Percentiles rank a stretch among this genome's conserved stretches.
phyloP scores from a whole-genome alignment of 2,113 vertebrate species.

The Rhabdomys dilectus region DNA sequence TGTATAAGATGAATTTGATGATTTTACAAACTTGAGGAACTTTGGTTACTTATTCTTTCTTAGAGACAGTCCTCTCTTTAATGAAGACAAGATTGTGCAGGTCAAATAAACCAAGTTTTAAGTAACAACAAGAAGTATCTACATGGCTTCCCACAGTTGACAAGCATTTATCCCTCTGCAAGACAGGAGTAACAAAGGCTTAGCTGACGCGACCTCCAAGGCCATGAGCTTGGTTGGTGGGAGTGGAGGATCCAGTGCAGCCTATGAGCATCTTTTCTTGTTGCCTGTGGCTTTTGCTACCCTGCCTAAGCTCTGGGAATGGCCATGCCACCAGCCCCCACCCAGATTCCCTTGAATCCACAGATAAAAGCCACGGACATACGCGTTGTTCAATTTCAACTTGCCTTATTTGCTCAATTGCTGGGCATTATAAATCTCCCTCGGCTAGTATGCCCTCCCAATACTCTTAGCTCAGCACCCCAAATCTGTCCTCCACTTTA shows the following conservation, averaged over 20 bases:
- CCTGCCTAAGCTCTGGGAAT: too few relatives aligned
- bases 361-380: too few relatives aligned
- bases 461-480: too few relatives aligned
- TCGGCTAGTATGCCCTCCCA: too few relatives aligned
- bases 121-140: not conserved
- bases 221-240: not conserved
- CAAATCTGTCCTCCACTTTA: too few relatives aligned
- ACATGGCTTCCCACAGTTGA: not conserved
- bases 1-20: slow-evolving; percentile 40
- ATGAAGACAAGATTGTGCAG: slow-evolving; percentile 1
- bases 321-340: too few relatives aligned
- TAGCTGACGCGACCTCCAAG: not conserved
- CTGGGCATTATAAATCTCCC: too few relatives aligned
- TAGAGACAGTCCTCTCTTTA: not conserved
- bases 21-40: slow-evolving; percentile 54
- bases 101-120: not conserved
- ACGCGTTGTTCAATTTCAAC: too few relatives aligned
- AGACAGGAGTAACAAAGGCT: not conserved
- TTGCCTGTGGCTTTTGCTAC: too few relatives aligned
- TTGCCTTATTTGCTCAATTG: too few relatives aligned
- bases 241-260: not conserved
- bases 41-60: slow-evolving; percentile 26
- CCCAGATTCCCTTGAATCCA: too few relatives aligned
- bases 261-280: not conserved
- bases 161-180: not conserved